Evolutionary conservation across 2,113 vertebrate species (phyloP), one percentile per base, ranked within the genome.

Genomic region (Mobula hypostoma): DNA sequence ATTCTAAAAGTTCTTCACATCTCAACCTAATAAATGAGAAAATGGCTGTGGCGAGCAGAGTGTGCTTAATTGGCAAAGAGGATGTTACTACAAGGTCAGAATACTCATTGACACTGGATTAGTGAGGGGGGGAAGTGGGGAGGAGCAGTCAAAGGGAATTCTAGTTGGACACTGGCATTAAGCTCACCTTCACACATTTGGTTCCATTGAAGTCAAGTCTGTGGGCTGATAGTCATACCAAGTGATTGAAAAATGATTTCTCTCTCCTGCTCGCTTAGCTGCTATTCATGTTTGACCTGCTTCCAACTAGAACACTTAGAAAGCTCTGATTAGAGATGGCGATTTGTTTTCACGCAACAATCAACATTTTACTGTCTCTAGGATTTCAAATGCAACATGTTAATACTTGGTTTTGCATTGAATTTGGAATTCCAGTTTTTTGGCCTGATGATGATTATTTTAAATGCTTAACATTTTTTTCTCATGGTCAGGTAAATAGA

Each of bases 1-100:
- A 85, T 85, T 85, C 82, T 58, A 85, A 85, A 85, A 83, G 40
- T 83, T 48, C 36, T 40, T 83, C 80, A 48, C 80, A 21, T 24
- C 40, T 24, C 11, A 56, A 58, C 58, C 58, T 56, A 85, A 58
- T 85, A 85, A 85, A 85, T 85, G 82, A 3, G 82, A 56, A 85
- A 85, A 7, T 1, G 80, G 80, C 48, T 83, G 12, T 85, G 82
- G 82, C 48, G 40, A 85, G 40, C 40, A 85, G 78, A 80, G 32
- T 80, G 78, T 40, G 78, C 78, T 56, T 58, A 87, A 63, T 61
- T 11, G 24, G 56, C 56, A 19, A 27, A 61, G 48, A 87, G 58
- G 27, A 58, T 61, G 61, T 87, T 87, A n/a, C 83, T 87, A 24
- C 83, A 9, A 85, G 56, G 82, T 58, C 82, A 85, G 82, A 29